A percentile compares a stretch with the other conserved stretches of the same genome.
These are phyloP conservation scores for Aphrophora alni DNA, from an alignment of 2,888 invertebrate genomes.

Conservation along the genomic window DNA sequence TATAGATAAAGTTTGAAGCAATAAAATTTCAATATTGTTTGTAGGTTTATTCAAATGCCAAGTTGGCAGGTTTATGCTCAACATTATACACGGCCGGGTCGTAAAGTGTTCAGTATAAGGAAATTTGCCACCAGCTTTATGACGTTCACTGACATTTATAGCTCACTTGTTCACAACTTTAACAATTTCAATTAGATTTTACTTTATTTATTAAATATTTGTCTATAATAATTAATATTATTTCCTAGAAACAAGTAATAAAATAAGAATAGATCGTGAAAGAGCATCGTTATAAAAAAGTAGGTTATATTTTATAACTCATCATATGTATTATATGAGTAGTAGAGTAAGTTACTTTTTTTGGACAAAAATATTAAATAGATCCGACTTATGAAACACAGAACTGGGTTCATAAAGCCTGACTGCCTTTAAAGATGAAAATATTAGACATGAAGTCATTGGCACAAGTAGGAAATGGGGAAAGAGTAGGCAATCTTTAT, in stretches of 20 bases:
- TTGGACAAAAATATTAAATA: too few relatives aligned
- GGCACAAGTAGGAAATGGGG: too few relatives aligned
- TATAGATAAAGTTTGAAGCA: background rate
- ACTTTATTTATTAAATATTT: background rate
- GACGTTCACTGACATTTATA: background rate
- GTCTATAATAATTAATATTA: background rate
- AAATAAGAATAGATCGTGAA: too few relatives aligned
- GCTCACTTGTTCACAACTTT: background rate
- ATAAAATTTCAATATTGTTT: constrained; percentile 4
- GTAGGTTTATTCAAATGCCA: background rate
- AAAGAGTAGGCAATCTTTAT: too few relatives aligned
- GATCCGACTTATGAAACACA: too few relatives aligned
- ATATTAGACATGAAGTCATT: too few relatives aligned
- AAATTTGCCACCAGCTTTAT: constrained; percentile 6
- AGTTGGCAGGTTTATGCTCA: background rate
- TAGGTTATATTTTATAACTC: too few relatives aligned
- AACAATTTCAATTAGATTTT: constrained; percentile 3
- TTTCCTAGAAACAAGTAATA: background rate
- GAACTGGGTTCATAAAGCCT: too few relatives aligned
- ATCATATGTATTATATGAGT: too few relatives aligned
- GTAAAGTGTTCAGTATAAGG: background rate
- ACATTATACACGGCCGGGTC: background rate
- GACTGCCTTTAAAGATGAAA: too few relatives aligned
- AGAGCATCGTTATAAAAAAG: too few relatives aligned
- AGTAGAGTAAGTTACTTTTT: too few relatives aligned